Evolutionary conservation across 64 coral and sea anemone genomes (phyloP), one percentile per base, ranked within the genome.

Genomic region (Actinia equina): DNA sequence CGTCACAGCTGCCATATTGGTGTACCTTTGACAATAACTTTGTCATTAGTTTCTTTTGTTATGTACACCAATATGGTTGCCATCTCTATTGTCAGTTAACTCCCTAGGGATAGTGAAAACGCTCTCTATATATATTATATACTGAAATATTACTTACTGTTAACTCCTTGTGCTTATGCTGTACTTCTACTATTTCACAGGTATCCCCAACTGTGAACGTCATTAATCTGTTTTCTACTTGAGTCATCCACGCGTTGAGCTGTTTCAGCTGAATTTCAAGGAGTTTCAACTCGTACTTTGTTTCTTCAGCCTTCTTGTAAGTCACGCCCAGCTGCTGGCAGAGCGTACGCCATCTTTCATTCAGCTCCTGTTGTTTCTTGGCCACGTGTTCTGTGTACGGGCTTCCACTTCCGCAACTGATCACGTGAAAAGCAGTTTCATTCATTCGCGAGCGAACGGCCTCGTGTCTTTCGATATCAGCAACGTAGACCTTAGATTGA

Each of bases 281-380:
- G 43, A 98, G 55, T 52, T 95, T 94, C 43, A 98, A 76, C 7
- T 90, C 93, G 77, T 95, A 98, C 27, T 94, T 95, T 3, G 96
- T 98, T 77, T 98, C 93, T 19, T 98, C 96, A 5, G 96, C 96
- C 41, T 98, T 98, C 86, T 98, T 98, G 65, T 98, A 98, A 7
- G 96, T 95, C 43, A 98, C 94, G 11, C 96, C 96, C 81, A 98
- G 84, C 86, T 95, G 96, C 79, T 95, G 93, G 64, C 96, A 98
- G 65, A 98, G 86, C 13, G 96, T 82, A 30, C 93, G 93, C 96
- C 96, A 98, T 51, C 96, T 93, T 52, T 98, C 96, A 86, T 98
- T 98, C 44, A 98, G 76, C 18, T 90, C 61, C 58, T 95, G 84
- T 44, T 94, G 96, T 71, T 93, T 90, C 85, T 92, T 87, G 6